phyloP scores from a whole-genome alignment of 2,888 invertebrate genomes.

The Hyles lineata region DNA sequence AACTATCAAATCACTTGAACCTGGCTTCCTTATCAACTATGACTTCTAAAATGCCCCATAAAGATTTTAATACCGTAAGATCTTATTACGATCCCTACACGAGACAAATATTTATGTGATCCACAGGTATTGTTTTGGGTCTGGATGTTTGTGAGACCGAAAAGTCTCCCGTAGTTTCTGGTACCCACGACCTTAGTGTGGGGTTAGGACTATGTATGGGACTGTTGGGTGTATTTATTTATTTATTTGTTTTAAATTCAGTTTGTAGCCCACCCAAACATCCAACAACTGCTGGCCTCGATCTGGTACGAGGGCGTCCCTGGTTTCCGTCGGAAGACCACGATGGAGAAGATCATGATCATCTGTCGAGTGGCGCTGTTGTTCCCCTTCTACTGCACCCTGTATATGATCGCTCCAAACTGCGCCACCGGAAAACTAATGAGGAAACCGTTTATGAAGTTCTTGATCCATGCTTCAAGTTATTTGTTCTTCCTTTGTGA shows the following conservation, averaged over 20 bases:
- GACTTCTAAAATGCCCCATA: no score
- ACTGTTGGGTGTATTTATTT: no score
- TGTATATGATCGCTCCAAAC: constrained; percentile 94
- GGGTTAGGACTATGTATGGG: no score
- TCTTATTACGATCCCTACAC: no score
- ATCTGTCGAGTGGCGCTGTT: constrained; percentile 90
- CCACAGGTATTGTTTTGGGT: no score
- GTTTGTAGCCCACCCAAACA: constrained; percentile 98
- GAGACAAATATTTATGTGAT: no score
- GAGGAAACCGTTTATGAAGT: constrained; percentile 98
- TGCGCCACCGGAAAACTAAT: constrained; percentile 92
- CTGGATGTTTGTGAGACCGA: no score
- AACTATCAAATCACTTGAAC: no score
- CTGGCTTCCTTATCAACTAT: no score
- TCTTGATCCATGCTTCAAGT: constrained; percentile 96
- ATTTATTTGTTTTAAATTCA: constrained; percentile 56
- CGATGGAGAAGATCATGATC: constrained; percentile 89
- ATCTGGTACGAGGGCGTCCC: constrained; percentile 98
- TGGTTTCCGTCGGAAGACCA: constrained; percentile 93
- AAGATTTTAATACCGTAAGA: no score
- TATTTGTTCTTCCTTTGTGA: constrained; percentile 97
- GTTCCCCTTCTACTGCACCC: constrained; percentile 94
- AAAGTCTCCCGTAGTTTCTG: no score
- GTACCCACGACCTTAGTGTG: no score
- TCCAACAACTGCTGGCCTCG: constrained; percentile 95